phyloP scores from a whole-genome alignment of 2,888 invertebrate genomes.

The Lasioglossum malachurum region DNA sequence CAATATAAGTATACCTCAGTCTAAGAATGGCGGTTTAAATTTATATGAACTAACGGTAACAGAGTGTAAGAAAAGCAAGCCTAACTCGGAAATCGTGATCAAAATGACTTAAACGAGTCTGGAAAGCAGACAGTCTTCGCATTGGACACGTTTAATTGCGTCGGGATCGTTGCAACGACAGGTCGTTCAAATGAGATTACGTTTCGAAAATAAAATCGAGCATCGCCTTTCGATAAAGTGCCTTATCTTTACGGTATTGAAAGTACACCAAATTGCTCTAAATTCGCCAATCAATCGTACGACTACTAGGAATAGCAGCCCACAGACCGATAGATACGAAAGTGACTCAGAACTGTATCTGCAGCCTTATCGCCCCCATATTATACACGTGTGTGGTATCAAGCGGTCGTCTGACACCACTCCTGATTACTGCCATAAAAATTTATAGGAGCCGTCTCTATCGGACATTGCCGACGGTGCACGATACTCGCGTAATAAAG shows the following conservation, averaged over 20 bases:
- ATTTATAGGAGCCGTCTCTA: constrained; percentile 66
- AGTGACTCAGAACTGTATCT: constrained; percentile 34
- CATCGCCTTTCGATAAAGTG: neutral
- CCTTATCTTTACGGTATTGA: neutral
- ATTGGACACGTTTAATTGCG: neutral
- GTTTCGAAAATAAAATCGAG: neutral
- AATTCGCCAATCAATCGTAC: constrained; percentile 32
- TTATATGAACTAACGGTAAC: neutral
- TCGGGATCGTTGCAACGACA: neutral
- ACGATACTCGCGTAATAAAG: constrained; percentile 71
- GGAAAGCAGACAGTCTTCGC: too few relatives aligned
- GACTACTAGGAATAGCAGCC: constrained; percentile 7
- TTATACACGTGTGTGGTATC: constrained; percentile 57
- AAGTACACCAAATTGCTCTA: constrained; percentile 23
- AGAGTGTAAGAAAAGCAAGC: neutral
- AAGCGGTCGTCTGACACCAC: constrained; percentile 55
- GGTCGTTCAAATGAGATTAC: neutral
- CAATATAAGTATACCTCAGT: neutral
- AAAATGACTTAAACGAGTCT: neutral
- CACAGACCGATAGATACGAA: constrained; percentile 21
- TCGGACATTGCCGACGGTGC: constrained; percentile 52
- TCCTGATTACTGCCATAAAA: constrained; percentile 70
- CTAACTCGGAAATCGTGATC: neutral
- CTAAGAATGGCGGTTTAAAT: neutral
- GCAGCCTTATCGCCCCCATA: constrained; percentile 55